Percentiles rank a stretch among this genome's conserved stretches.
phyloP scores from a whole-genome alignment of 2,797 vertebrate species.

The Chiroxiphia lanceolata region DNA sequence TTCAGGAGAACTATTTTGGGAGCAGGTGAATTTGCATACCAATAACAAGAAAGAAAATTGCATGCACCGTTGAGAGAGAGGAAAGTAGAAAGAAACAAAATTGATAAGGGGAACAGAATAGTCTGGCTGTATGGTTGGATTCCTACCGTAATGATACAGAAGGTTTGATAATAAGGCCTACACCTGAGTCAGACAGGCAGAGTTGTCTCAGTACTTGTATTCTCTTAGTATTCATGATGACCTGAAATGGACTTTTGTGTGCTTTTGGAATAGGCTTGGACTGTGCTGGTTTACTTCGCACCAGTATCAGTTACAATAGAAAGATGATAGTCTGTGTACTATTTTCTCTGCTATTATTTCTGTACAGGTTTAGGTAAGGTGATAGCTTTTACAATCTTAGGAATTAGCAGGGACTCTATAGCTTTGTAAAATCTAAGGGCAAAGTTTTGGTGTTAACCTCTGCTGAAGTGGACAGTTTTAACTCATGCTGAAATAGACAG shows the following conservation, averaged over 20 bases:
- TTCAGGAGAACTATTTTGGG: constrained; percentile 38
- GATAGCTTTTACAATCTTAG: neutral
- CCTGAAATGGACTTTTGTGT: neutral
- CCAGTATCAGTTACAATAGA: neutral
- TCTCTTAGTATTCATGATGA: neutral
- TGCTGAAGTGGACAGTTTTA: neutral
- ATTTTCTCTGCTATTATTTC: neutral
- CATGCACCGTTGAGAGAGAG: neutral
- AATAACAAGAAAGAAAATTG: constrained; percentile 32
- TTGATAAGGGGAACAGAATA: neutral
- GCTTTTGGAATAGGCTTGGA: neutral
- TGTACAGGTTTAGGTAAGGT: neutral
- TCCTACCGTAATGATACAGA: neutral
- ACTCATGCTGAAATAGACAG: neutral
- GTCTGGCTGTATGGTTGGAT: neutral
- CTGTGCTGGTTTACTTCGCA: neutral
- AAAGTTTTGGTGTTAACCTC: neutral
- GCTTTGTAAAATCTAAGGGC: neutral
- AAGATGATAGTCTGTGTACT: neutral
- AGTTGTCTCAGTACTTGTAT: neutral
- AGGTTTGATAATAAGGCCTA: neutral
- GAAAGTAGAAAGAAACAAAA: neutral
- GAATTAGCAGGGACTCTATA: neutral
- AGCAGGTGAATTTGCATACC: constrained; percentile 45
- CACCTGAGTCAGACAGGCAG: neutral